phyloP scores from a whole-genome alignment of 2,888 invertebrate species.

The Drosophila anceps region DNA sequence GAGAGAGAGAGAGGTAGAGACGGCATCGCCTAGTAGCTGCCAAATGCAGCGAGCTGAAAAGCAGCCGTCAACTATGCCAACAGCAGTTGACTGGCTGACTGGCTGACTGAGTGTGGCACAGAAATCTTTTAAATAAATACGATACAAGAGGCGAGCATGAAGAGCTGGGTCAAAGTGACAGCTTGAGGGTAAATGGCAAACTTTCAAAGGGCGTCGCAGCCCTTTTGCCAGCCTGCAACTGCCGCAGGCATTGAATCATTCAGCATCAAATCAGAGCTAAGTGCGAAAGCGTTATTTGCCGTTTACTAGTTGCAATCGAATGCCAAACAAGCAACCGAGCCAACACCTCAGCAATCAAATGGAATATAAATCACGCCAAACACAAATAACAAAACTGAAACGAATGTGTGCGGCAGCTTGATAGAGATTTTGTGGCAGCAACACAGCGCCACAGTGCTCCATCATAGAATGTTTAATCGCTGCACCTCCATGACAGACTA shows the following conservation, averaged over 20 bases:
- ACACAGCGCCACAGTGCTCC: constrained; percentile 11
- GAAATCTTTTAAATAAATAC: constrained; percentile 44
- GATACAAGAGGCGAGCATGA: not conserved
- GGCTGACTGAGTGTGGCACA: constrained; percentile 8
- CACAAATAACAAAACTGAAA: constrained; percentile 20
- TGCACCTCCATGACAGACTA: constrained; percentile 10
- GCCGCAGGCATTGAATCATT: constrained; percentile 36
- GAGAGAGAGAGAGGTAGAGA: not conserved
- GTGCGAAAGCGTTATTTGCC: constrained; percentile 63
- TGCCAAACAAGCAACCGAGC: constrained; percentile 32
- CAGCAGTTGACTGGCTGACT: constrained; percentile 19
- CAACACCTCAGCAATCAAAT: constrained; percentile 50
- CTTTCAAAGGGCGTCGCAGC: not conserved
- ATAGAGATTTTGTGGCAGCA: constrained; percentile 14
- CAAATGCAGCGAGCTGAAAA: constrained; percentile 41
- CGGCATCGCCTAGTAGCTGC: constrained; percentile 38
- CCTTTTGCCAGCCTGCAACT: constrained; percentile 21
- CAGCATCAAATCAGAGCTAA: constrained; percentile 62
- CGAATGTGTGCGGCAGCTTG: constrained; percentile 4
- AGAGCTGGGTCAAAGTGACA: constrained; percentile 19
- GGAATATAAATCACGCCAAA: constrained; percentile 56
- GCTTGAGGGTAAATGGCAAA: constrained; percentile 12
- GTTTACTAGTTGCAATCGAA: constrained; percentile 52
- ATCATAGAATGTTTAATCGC: constrained; percentile 54
- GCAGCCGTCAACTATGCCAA: constrained; percentile 22